Evolutionary conservation across 2,113 vertebrate genomes (phyloP), one percentile per base, ranked within the genome.

Genomic region (Martes martes): DNA sequence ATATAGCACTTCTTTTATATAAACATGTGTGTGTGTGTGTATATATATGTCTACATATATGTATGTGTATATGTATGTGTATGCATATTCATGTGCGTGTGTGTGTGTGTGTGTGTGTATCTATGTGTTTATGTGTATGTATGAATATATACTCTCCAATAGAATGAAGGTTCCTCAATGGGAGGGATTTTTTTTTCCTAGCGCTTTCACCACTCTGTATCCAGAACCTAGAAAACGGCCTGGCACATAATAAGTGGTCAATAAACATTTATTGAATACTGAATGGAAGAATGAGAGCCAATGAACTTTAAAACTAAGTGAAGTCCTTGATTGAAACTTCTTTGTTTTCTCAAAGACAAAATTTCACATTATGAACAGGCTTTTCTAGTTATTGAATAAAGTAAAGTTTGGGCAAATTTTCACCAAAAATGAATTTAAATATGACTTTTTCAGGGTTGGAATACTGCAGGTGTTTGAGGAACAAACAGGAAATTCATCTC

Each of bases 391-490:
- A 31, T 84, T 90, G 83, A 96, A 83, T 82, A 94, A 95, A 90
- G 81, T 92, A 50, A 91, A 85, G 11, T 47, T 71, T 88, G 69
- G 83, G 73, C 33, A 82, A 36, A 78, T 87, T 59, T 87, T 36
- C 67, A 79, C 87, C 74, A 59, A 97, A 86, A 89, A 89, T 92
- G 7, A 92, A 87, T 86, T 55, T 80, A n/a, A 80, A 78, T 96
- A 79, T 92, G 65, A 94, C 39, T 81, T 89, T 92, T 97, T 96
- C 55, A 81, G 24, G 67, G 33, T 96, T 95, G 73, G 69, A 95
- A 84, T 90, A 80, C 9, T 81, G 55, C 81, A 97, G 87, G 81
- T 97, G 91, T 95, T 96, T 96, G 95, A 95, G 65, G 14, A 89
- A 95, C 23, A 87, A 79, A 97, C 47, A 36, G 93, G 31, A 96